phyloP scores from a whole-genome alignment of 2,113 vertebrate species.

The Beaufortia kweichowensis region DNA sequence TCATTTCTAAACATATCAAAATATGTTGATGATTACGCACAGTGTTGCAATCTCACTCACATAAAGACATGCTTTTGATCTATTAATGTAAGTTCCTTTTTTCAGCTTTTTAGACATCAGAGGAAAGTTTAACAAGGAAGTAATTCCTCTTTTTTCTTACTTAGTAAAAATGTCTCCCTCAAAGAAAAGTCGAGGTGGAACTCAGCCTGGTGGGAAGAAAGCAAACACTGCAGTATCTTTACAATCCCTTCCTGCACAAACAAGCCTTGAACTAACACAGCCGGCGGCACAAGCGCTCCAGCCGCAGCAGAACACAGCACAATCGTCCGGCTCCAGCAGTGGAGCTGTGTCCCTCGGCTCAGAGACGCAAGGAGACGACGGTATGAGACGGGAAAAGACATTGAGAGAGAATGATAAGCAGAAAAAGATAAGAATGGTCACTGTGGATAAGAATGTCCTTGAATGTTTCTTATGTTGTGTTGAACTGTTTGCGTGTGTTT shows the following conservation, averaged over 20 bases:
- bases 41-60: constrained; percentile 8
- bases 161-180: constrained; percentile 85
- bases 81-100: too few relatives aligned
- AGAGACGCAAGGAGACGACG: constrained; percentile 70
- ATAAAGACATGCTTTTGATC: background rate
- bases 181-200: constrained; percentile 84
- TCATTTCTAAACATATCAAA: too few relatives aligned
- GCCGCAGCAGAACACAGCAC: constrained; percentile 39
- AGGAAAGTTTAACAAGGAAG: background rate
- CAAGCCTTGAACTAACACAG: constrained; percentile 30
- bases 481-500: too few relatives aligned
- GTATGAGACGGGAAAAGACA: constrained; percentile 63
- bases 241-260: constrained; percentile 45
- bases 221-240: constrained; percentile 52
- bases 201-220: constrained; percentile 68
- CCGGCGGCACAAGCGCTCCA: constrained; percentile 1
- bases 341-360: constrained; percentile 43
- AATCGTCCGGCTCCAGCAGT: background rate
- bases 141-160: constrained; percentile 36
- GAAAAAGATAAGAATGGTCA: background rate
- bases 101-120: background rate
- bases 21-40: too few relatives aligned
- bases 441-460: background rate
- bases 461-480: too few relatives aligned
- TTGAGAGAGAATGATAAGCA: background rate